Percentiles rank a stretch among this genome's conserved stretches.
Conservation (phyloP, 2,888 invertebrate genomes). For the Tetranychus truncatus region DNA sequence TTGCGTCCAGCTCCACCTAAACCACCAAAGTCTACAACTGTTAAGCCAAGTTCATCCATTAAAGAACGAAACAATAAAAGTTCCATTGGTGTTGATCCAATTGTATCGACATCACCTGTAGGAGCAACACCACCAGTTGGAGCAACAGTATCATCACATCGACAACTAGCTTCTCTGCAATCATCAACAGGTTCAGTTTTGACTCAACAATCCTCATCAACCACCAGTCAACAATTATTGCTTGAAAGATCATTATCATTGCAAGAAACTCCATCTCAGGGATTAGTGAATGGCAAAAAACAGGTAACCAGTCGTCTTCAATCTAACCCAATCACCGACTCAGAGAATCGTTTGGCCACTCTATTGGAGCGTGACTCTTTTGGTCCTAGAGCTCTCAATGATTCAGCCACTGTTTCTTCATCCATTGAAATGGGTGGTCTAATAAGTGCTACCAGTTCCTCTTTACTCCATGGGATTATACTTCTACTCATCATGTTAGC, state of each 20-base stretch:
- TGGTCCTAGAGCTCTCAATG: neutral
- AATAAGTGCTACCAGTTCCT: slow-evolving; percentile 19
- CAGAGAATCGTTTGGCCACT: neutral
- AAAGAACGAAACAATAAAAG: too few relatives aligned
- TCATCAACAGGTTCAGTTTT: neutral
- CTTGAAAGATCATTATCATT: neutral
- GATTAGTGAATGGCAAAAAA: neutral
- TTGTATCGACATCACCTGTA: neutral
- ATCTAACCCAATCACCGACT: neutral
- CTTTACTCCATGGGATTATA: slow-evolving; percentile 19
- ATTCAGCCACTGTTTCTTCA: neutral
- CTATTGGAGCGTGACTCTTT: neutral
- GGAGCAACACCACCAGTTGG: neutral
- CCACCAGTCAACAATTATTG: neutral
- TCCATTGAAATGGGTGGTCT: slow-evolving; percentile 5
- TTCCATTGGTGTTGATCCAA: neutral
- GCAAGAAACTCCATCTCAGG: neutral
- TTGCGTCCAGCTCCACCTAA: slow-evolving; percentile 6
- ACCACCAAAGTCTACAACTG: neutral
- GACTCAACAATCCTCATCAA: neutral
- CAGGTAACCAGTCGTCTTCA: neutral
- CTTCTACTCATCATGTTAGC: slow-evolving; percentile 19
- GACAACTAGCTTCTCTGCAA: neutral
- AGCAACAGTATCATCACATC: neutral
- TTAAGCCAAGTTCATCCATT: too few relatives aligned